Evolutionary conservation across 2,888 invertebrate species (phyloP).

Genomic region (Azorinus chamasolen): DNA sequence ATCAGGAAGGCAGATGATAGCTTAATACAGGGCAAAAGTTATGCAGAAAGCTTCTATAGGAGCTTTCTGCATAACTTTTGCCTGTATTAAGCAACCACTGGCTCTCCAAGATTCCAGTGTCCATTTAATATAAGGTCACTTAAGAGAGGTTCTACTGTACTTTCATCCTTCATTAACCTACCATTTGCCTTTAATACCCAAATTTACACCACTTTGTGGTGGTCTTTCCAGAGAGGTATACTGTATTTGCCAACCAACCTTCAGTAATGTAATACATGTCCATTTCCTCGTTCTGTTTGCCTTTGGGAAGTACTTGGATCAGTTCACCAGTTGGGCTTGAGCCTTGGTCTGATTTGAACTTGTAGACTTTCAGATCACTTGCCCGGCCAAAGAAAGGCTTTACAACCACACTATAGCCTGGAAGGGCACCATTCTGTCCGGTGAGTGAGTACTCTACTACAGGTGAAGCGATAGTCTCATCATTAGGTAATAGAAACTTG

Average conservation of each 20-base stretch:
- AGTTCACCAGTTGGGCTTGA: conserved; percentile 11
- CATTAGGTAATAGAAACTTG: conserved; percentile 24
- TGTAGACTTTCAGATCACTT: conserved; percentile 29
- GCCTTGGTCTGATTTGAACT: conserved; percentile 47
- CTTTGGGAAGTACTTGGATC: conserved; percentile 18
- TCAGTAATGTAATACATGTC: conserved; percentile 26
- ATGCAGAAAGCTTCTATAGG: too few relatives aligned
- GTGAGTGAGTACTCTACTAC: conserved; percentile 38
- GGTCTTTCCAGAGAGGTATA: too few relatives aligned
- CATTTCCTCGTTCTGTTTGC: conserved; percentile 24
- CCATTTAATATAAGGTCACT: too few relatives aligned
- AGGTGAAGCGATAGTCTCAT: conserved; percentile 32
- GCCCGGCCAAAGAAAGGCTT: conserved; percentile 35
- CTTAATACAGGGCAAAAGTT: too few relatives aligned
- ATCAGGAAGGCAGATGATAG: too few relatives aligned
- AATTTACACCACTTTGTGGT: too few relatives aligned
- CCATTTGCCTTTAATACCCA: too few relatives aligned
- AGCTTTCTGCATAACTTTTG: too few relatives aligned
- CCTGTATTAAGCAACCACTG: too few relatives aligned
- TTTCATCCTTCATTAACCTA: too few relatives aligned
- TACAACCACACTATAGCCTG: conserved; percentile 33
- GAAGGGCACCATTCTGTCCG: not conserved
- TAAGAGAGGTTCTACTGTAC: too few relatives aligned
- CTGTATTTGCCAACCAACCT: conserved; percentile 19
- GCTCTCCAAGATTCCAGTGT: too few relatives aligned